phyloP scores from a whole-genome alignment of 2,113 vertebrate genomes.

The Leiothrix lutea region DNA sequence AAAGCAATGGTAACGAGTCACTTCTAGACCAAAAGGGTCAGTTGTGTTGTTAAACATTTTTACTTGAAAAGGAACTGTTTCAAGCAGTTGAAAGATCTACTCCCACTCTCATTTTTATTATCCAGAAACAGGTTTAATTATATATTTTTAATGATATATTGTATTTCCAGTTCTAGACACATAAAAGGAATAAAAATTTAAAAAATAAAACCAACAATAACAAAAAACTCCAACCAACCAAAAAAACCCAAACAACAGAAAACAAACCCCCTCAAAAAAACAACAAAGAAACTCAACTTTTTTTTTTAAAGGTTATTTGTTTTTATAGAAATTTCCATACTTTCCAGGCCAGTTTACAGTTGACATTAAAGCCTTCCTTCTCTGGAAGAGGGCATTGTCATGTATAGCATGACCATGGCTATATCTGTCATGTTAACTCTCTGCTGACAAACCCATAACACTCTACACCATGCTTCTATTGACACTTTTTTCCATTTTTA shows the following conservation, averaged over 20 bases:
- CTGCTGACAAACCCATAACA: neutral
- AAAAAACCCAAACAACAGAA: neutral
- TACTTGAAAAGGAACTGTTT: neutral
- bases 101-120: neutral
- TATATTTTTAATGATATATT: neutral
- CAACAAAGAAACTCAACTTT: neutral
- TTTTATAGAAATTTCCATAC: neutral
- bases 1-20: neutral
- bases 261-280: neutral
- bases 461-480: neutral
- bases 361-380: neutral
- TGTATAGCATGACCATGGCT: neutral
- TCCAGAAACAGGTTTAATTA: neutral
- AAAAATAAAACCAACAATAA: no score
- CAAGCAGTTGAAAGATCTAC: neutral
- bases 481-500: neutral
- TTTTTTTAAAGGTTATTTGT: neutral
- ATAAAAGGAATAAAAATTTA: neutral
- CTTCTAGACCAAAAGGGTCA: neutral
- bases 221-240: accelerated
- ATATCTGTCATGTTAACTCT: neutral
- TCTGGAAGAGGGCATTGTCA: neutral
- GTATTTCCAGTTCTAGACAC: neutral
- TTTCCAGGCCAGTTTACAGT: neutral
- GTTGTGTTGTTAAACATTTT: neutral